Evolutionary conservation across 2,888 invertebrate genomes (phyloP).

Genomic region (Nemurella pictetii): DNA sequence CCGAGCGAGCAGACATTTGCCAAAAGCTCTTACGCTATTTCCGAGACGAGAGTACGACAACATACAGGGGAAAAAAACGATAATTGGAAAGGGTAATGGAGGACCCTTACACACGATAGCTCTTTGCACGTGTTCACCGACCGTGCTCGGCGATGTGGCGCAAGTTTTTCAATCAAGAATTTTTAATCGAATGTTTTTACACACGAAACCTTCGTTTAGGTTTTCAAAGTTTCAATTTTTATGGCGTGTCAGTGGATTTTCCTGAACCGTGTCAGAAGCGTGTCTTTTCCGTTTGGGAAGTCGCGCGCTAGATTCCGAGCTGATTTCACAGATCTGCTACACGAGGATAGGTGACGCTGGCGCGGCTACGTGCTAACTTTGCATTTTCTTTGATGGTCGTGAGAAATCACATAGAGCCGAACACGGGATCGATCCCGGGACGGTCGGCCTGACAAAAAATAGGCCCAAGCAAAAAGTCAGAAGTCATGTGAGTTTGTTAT

Average conservation of each 20-base stretch:
- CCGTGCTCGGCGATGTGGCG: neutral
- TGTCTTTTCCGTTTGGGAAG: neutral
- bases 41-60: neutral
- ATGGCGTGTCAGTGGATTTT: neutral
- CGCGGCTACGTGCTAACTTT: neutral
- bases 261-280: neutral
- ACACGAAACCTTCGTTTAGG: neutral
- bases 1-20: neutral
- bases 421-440: neutral
- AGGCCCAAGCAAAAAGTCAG: too few species aligned
- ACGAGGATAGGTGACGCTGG: too few species aligned
- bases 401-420: neutral
- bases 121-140: neutral
- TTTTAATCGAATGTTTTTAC: neutral
- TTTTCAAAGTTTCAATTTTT: neutral
- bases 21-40: neutral
- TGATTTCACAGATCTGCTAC: too few species aligned
- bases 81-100: neutral
- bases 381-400: neutral
- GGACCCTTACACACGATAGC: neutral
- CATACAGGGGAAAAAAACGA: neutral
- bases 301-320: too few species aligned
- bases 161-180: neutral
- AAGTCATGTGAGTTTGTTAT: too few species aligned
- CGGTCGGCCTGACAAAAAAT: too few species aligned